Conservation (phyloP, 2,888 invertebrate genomes). For the Drosophila koepferae region DNA sequence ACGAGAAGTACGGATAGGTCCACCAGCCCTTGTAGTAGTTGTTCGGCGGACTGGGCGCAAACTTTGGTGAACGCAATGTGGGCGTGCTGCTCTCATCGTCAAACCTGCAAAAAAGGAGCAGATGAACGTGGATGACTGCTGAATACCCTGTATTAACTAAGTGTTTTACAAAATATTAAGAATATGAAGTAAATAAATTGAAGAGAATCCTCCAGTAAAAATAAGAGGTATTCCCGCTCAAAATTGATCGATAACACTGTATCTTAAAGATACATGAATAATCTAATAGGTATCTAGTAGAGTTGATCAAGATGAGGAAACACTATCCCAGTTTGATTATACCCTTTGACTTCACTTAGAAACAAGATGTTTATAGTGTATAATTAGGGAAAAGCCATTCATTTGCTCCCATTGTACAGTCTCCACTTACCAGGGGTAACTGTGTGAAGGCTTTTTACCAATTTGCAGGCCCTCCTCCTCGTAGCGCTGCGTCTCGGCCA, state of each 20-base stretch:
- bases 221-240: no score
- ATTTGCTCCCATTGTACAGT: neutral
- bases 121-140: neutral
- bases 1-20: constrained; percentile 95
- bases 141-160: neutral
- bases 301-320: no score
- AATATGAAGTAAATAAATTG: no score
- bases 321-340: no score
- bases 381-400: neutral
- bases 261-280: neutral
- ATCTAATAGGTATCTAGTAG: neutral
- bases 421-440: constrained; percentile 90
- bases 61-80: constrained; percentile 88
- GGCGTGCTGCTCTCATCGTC: constrained; percentile 87
- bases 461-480: constrained; percentile 86
- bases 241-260: no score
- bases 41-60: constrained; percentile 88
- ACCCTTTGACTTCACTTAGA: neutral
- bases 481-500: constrained; percentile 86
- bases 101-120: constrained; percentile 85
- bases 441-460: constrained; percentile 89
- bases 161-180: no score
- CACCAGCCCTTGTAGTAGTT: constrained; percentile 91
- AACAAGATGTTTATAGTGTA: neutral
- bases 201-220: no score